phyloP scores from a whole-genome alignment of 2,888 invertebrate genomes.

The Pseudococcus jackbeardsleyi region DNA sequence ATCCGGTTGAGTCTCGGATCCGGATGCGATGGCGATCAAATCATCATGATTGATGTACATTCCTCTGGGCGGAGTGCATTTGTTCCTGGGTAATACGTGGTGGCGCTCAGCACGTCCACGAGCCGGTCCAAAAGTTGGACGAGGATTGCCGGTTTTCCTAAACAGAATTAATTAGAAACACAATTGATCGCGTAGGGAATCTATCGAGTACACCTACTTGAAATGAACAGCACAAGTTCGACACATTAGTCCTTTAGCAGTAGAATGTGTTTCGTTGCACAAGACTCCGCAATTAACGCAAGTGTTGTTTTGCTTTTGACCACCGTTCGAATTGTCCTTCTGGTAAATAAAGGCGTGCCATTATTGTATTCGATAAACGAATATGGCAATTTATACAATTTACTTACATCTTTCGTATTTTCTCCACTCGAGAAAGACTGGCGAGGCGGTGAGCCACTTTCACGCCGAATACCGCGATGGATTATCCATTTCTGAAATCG shows the following conservation, averaged over 20 bases:
- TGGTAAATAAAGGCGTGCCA: not conserved
- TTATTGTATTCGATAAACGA: constrained; percentile 20
- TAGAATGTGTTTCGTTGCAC: constrained; percentile 81
- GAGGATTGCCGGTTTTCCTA: constrained; percentile 85
- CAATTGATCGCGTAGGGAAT: not conserved
- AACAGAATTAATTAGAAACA: constrained; percentile 61
- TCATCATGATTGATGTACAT: constrained; percentile 99
- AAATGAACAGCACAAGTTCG: constrained; percentile 88
- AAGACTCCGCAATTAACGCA: constrained; percentile 82
- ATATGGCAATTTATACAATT: not conserved
- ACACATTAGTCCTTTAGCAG: constrained; percentile 84
- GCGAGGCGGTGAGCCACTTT: constrained; percentile 75
- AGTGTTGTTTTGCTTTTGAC: constrained; percentile 53
- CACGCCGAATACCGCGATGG: constrained; percentile 84
- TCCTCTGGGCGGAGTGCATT: constrained; percentile 92
- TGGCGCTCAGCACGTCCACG: constrained; percentile 71
- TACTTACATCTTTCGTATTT: constrained; percentile 62
- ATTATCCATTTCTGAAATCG: constrained; percentile 77
- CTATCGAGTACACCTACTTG: constrained; percentile 75
- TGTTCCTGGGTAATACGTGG: constrained; percentile 70
- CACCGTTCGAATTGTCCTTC: constrained; percentile 60
- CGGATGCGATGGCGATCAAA: constrained; percentile 90
- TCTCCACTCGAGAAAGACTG: constrained; percentile 63
- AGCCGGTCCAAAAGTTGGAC: constrained; percentile 82
- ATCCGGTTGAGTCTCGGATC: constrained; percentile 82